Conservation (phyloP, 1,140 invertebrate species). For the Drosophila bocki region DNA sequence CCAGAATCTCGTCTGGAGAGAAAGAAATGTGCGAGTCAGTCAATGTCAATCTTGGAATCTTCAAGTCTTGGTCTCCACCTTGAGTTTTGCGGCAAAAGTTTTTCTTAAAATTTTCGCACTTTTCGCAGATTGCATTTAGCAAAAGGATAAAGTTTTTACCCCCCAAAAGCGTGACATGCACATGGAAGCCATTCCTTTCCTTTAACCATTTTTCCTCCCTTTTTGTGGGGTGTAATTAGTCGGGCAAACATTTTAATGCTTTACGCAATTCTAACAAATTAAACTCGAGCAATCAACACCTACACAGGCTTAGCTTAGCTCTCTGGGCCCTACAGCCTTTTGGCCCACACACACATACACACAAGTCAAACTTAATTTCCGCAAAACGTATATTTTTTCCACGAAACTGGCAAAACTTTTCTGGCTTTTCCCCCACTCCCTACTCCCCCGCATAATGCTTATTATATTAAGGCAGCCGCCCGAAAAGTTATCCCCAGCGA, state of each 20-base stretch:
- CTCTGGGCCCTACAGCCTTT: not conserved
- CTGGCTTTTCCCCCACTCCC: conserved; percentile 10
- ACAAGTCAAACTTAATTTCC: conserved; percentile 75
- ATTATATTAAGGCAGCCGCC: conserved; percentile 74
- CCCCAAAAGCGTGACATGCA: conserved; percentile 41
- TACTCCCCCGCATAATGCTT: conserved; percentile 47
- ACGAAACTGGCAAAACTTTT: conserved; percentile 42
- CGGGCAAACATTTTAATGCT: conserved; percentile 81
- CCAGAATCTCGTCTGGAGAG: not conserved
- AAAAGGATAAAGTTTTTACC: conserved; percentile 67
- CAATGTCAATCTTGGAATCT: conserved; percentile 64
- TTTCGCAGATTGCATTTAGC: conserved; percentile 66
- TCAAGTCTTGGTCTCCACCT: conserved; percentile 29
- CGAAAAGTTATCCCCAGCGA: conserved; percentile 48
- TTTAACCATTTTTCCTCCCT: not conserved
- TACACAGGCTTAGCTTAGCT: conserved; percentile 51
- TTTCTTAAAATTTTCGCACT: conserved; percentile 83
- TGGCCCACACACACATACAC: not conserved
- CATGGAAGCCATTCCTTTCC: conserved; percentile 25
- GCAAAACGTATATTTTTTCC: conserved; percentile 67
- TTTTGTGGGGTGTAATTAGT: conserved; percentile 63
- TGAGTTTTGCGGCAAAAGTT: conserved; percentile 52
- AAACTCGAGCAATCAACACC: conserved; percentile 82
- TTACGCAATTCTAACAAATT: conserved; percentile 83
- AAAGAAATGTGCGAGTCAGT: conserved; percentile 37